Evolutionary conservation across 2,113 vertebrate species (phyloP).

Genomic region (Pandion haliaetus): DNA sequence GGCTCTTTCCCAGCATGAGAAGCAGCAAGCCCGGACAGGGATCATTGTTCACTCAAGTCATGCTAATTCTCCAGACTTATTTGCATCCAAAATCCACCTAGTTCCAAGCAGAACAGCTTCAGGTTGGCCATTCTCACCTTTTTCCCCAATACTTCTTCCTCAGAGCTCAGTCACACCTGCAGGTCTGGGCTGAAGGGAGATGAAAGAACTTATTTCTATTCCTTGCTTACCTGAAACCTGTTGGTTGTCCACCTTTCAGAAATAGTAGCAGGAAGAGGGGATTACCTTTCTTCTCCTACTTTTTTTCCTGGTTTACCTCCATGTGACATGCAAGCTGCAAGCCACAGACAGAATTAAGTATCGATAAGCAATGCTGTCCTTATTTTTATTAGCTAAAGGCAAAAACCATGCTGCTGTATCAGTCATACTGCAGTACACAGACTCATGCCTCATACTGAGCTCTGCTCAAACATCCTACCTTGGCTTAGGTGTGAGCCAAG

Average conservation of each 20-base stretch:
- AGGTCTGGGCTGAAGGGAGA: neutral
- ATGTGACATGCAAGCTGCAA: neutral
- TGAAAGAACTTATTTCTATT: neutral
- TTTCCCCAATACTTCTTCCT: neutral
- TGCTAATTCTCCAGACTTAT: neutral
- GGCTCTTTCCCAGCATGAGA: neutral
- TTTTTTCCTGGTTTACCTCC: neutral
- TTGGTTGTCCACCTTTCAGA: neutral
- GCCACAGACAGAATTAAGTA: neutral
- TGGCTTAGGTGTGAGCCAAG: neutral
- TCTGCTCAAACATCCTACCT: neutral
- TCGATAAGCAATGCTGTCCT: neutral
- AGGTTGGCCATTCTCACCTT: neutral
- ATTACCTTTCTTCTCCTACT: neutral
- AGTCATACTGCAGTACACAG: neutral
- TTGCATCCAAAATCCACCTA: neutral
- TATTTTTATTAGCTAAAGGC: neutral
- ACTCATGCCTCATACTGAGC: fast-evolving
- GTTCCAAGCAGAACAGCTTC: neutral
- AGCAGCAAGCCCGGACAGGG: neutral
- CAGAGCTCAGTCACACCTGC: neutral
- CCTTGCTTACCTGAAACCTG: neutral
- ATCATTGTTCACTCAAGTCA: neutral
- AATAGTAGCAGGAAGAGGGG: neutral
- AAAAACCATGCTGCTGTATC: neutral